A percentile compares a stretch with the other conserved stretches of the same genome.
Conservation (phyloP, 2,888 invertebrate species). For the Dioctria linearis region DNA sequence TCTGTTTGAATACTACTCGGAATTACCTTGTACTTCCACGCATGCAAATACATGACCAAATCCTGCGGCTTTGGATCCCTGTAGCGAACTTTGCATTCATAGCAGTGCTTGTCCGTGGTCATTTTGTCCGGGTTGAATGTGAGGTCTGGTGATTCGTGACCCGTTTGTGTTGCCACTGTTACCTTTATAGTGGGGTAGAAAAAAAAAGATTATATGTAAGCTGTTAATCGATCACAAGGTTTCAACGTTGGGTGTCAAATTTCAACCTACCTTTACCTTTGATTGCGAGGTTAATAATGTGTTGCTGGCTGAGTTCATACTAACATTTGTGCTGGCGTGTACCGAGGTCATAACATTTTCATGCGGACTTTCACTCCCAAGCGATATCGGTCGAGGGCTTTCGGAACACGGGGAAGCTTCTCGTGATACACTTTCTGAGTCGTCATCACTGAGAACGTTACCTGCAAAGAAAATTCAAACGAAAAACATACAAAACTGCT, state of each 20-base stretch:
- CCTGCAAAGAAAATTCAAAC: slow-evolving; percentile 58
- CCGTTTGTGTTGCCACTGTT: slow-evolving; percentile 86
- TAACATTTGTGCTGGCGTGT: slow-evolving; percentile 61
- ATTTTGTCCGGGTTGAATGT: slow-evolving; percentile 80
- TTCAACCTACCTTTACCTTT: slow-evolving; percentile 56
- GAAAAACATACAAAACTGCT: not conserved
- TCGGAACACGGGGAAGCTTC: slow-evolving; percentile 83
- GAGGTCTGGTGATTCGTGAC: slow-evolving; percentile 82
- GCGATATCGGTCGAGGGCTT: slow-evolving; percentile 69
- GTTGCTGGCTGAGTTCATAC: slow-evolving; percentile 39
- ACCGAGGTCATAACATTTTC: slow-evolving; percentile 69
- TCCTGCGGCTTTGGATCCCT: slow-evolving; percentile 93
- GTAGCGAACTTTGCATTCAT: slow-evolving; percentile 93
- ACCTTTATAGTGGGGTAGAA: slow-evolving; percentile 1
- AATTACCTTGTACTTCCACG: slow-evolving; percentile 89
- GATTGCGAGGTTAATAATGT: slow-evolving; percentile 52
- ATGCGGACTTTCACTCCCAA: slow-evolving; percentile 65
- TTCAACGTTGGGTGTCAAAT: not conserved
- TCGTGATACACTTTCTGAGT: slow-evolving; percentile 78
- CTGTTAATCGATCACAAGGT: slow-evolving; percentile 27
- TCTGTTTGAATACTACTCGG: slow-evolving; percentile 35
- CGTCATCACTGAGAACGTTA: slow-evolving; percentile 74
- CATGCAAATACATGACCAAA: slow-evolving; percentile 96
- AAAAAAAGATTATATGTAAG: not conserved
- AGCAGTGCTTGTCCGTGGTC: slow-evolving; percentile 88